Percentiles rank a stretch among this genome's conserved stretches.
Evolutionary conservation across 2,797 vertebrate species (phyloP).

Genomic region (Clarias platycephalus): DNA sequence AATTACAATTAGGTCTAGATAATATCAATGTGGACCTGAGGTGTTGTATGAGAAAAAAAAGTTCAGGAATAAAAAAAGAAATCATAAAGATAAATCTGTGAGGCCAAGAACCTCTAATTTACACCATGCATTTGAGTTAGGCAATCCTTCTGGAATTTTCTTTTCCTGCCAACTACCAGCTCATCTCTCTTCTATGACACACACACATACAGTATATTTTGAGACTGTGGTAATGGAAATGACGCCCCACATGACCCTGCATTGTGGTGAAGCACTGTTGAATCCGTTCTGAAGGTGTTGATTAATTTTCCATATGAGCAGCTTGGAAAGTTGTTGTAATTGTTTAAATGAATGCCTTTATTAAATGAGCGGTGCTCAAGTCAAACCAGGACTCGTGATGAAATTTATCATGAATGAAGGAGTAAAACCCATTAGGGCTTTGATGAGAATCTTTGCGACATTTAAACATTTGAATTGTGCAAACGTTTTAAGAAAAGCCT

Average conservation of each 20-base stretch:
- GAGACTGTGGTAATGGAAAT: conserved; percentile 6
- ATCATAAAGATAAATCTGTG: neutral
- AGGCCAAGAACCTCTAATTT: neutral
- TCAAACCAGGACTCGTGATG: no score
- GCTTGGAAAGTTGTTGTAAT: neutral
- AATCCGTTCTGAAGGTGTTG: neutral
- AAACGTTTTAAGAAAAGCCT: no score
- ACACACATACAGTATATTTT: neutral
- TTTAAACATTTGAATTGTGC: no score
- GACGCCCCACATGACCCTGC: neutral
- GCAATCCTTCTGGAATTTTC: neutral
- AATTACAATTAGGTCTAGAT: neutral
- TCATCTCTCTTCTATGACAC: neutral
- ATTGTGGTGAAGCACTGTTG: neutral
- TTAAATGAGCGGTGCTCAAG: no score
- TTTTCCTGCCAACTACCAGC: neutral
- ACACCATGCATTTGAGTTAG: neutral
- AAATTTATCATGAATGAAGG: no score
- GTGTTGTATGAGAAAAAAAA: neutral
- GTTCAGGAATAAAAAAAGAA: neutral
- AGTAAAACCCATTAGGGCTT: no score
- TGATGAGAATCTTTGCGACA: no score
- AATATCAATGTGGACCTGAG: neutral
- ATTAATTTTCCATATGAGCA: neutral
- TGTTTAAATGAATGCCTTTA: no score